A percentile compares a stretch with the other conserved stretches of the same genome.
These are phyloP conservation scores for Teleopsis dalmanni DNA, from an alignment of 1,140 invertebrate genomes.

Conservation along the genomic window DNA sequence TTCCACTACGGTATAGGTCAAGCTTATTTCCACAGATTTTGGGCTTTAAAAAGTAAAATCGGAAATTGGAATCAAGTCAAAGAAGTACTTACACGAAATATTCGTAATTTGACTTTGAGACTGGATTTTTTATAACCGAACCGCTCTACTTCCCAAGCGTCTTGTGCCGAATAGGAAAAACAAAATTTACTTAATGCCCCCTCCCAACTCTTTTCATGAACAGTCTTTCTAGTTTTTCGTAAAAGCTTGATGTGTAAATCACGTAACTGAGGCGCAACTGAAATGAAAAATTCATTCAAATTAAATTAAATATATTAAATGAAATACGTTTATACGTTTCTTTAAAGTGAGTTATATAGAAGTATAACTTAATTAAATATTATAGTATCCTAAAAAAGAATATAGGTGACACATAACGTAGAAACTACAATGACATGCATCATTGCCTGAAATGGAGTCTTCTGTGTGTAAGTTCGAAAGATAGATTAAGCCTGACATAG, in stretches of 20 bases:
- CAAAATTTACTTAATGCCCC: slow-evolving; percentile 82
- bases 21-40: too few species aligned
- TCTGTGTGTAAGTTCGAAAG: too few species aligned
- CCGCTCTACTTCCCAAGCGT: slow-evolving; percentile 93
- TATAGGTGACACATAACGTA: too few species aligned
- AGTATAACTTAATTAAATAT: too few species aligned
- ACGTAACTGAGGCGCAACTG: slow-evolving; percentile 70
- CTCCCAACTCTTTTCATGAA: slow-evolving; percentile 85
- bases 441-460: too few species aligned
- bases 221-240: slow-evolving; percentile 75
- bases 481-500: too few species aligned
- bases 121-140: slow-evolving; percentile 93
- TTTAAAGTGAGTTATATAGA: too few species aligned
- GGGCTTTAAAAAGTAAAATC: too few species aligned
- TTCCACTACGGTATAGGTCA: too few species aligned
- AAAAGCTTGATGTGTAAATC: slow-evolving; percentile 86
- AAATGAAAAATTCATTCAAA: slow-evolving; percentile 40
- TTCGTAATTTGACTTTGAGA: slow-evolving; percentile 74
- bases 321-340: neutral
- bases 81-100: slow-evolving; percentile 71
- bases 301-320: neutral
- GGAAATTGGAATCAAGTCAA: neutral
- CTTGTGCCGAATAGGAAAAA: slow-evolving; percentile 74
- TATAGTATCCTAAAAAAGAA: too few species aligned
- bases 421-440: too few species aligned